Evolutionary conservation across 2,888 invertebrate genomes (phyloP), one percentile per base, ranked within the genome.

Genomic region (Erannis defoliaria): DNA sequence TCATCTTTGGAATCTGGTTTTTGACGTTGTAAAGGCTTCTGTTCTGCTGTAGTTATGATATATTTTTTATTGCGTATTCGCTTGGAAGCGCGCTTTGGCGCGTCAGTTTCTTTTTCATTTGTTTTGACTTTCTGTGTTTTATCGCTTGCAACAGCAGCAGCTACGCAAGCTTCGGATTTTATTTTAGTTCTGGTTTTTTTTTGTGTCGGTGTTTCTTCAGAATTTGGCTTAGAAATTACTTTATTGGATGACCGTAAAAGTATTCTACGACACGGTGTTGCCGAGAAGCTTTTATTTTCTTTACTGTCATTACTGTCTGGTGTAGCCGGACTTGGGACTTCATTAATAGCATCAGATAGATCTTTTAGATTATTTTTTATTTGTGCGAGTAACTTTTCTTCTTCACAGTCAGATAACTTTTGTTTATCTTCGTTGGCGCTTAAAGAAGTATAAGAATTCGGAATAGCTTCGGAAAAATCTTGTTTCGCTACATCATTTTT

Each of bases 221-320:
- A 40, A 37, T 9, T 50, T 21, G 45, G 45, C 49, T 71, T 57
- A 16, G 53, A 31, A 40, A 69, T 64, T 33, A 76, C 43, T 64
- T 77, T 80, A 66, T 83, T 83, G 18, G 83, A 83, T 14, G 88
- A 83, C 50, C 83, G 75, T 50, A 86, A 66, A 26, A 82, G 56
- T 61, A 83, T 84, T 10, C 82, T 77, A 19, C 82, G 80, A 62
- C 71, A 66, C 3, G 64, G 53, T 18, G 45, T 42, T 45, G 19
- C 1, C 12, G 55, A 10, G 10, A 62, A 59, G 18, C 48, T 70
- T 51, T 76, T 72, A 68, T 80, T 83, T 73, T 84, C 80, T 70
- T 82, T 80, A 48, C 58, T 71, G 55, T 76, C 71, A 23, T 56
- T 69, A 19, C 51, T 66, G 10, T 70, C 60, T 26, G 61, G 59